These are phyloP conservation scores for Heteromyza rotundicornis DNA, from an alignment of 2,888 invertebrate species.

Conservation along the genomic window DNA sequence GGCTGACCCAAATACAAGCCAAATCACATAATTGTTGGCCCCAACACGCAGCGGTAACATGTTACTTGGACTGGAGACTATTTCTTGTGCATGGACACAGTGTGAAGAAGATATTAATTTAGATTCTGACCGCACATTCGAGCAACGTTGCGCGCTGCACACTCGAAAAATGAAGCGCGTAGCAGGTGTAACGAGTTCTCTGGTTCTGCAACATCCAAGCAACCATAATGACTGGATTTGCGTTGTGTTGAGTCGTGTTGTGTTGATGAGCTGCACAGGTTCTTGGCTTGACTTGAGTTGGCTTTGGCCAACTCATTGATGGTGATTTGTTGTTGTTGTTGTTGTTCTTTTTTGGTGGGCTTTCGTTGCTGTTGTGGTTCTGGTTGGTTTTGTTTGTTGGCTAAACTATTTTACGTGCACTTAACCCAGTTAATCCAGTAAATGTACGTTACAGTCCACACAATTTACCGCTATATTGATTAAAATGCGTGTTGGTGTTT, in stretches of 20 bases:
- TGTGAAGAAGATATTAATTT: conserved; percentile 5
- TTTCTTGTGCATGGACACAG: background rate
- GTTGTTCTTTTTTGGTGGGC: background rate
- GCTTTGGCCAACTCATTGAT: background rate
- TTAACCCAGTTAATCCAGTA: conserved; percentile 28
- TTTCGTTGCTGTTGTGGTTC: background rate
- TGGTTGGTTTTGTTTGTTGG: background rate
- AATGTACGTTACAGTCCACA: conserved; percentile 1
- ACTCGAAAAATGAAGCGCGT: background rate
- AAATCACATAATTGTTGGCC: conserved; percentile 36
- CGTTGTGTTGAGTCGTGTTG: background rate
- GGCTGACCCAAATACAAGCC: conserved; percentile 49
- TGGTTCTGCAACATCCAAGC: conserved; percentile 18
- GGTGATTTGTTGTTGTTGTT: background rate
- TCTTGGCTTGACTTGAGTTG: background rate
- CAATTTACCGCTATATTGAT: conserved; percentile 47
- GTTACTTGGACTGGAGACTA: background rate
- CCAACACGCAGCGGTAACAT: background rate
- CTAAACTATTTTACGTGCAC: conserved; percentile 13
- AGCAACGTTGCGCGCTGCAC: background rate
- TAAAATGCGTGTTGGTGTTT: conserved; percentile 40
- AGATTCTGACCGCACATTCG: conserved; percentile 8
- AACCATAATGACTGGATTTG: background rate
- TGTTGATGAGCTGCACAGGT: background rate
- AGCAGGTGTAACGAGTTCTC: conserved; percentile 52